A percentile compares a stretch with the other conserved stretches of the same genome.
phyloP scores from a whole-genome alignment of 2,113 vertebrate genomes.

The Erythrocercus mccallii region DNA sequence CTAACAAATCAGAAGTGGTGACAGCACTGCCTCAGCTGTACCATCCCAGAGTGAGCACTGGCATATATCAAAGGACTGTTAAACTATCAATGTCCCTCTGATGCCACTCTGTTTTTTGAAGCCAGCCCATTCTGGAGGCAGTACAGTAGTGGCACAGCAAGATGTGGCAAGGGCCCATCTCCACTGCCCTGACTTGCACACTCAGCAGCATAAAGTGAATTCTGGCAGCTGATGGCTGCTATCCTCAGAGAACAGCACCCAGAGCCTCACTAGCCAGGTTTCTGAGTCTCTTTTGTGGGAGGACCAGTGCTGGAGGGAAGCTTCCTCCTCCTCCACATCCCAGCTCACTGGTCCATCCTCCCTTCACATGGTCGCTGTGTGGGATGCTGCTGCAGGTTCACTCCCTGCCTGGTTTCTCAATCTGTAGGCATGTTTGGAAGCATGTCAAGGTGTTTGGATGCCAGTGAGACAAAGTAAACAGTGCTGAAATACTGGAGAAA shows the following conservation, averaged over 20 bases:
- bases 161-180: not conserved
- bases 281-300: not conserved
- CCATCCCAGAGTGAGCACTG: not conserved
- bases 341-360: fast-evolving
- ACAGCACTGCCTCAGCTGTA: not conserved
- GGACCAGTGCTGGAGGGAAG: not conserved
- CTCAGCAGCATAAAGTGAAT: not conserved
- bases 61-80: not conserved
- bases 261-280: not conserved
- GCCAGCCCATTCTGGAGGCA: not conserved
- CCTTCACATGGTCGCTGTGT: fast-evolving
- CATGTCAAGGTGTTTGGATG: not conserved
- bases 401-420: fast-evolving
- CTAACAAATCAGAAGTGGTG: not conserved
- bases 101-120: not conserved
- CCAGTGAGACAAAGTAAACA: not conserved
- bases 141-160: not conserved
- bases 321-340: not conserved
- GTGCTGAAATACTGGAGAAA: not conserved
- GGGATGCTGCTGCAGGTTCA: not conserved
- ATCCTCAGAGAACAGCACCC: not conserved
- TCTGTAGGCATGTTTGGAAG: not conserved
- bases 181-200: not conserved
- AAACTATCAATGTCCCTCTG: not conserved
- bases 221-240: not conserved